Percentiles rank a stretch among this genome's conserved stretches.
These are phyloP conservation scores for Zygothrica quintamaculata DNA, from an alignment of 2,888 invertebrate species.

Conservation along the genomic window DNA sequence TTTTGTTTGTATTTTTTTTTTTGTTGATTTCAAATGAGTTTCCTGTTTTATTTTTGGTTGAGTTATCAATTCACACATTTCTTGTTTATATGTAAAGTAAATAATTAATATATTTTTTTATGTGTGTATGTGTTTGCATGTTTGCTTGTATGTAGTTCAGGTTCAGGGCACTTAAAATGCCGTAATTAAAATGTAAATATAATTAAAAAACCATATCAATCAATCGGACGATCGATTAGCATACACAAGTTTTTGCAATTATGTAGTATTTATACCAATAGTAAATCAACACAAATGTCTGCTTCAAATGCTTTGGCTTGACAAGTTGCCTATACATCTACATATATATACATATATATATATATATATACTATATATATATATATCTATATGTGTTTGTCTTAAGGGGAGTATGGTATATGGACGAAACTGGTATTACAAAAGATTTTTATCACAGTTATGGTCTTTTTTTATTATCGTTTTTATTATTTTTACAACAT, in stretches of 20 bases:
- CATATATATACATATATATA: neutral
- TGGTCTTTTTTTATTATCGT: slow-evolving; percentile 65
- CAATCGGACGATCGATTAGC: slow-evolving; percentile 67
- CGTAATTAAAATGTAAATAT: slow-evolving; percentile 71
- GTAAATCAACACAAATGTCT: slow-evolving; percentile 77
- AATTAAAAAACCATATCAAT: slow-evolving; percentile 69
- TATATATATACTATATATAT: neutral
- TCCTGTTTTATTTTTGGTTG: too few relatives aligned
- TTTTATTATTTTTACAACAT: slow-evolving; percentile 52
- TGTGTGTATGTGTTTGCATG: too few relatives aligned
- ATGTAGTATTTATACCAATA: slow-evolving; percentile 56
- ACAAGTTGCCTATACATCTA: slow-evolving; percentile 58
- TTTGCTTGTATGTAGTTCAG: slow-evolving; percentile 31
- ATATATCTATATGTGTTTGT: neutral
- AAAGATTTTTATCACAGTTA: slow-evolving; percentile 74
- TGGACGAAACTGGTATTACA: slow-evolving; percentile 73
- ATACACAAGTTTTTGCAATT: slow-evolving; percentile 77
- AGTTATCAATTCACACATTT: too few relatives aligned
- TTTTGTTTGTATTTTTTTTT: too few relatives aligned
- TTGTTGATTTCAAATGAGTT: too few relatives aligned
- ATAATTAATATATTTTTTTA: too few relatives aligned
- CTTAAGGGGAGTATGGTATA: slow-evolving; percentile 26
- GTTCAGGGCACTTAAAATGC: slow-evolving; percentile 55
- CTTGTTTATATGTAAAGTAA: too few relatives aligned
- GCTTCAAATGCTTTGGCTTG: slow-evolving; percentile 60